Evolutionary conservation across 1,140 invertebrate species (phyloP), one percentile per base, ranked within the genome.

Genomic region (Diuraphis noxia): DNA sequence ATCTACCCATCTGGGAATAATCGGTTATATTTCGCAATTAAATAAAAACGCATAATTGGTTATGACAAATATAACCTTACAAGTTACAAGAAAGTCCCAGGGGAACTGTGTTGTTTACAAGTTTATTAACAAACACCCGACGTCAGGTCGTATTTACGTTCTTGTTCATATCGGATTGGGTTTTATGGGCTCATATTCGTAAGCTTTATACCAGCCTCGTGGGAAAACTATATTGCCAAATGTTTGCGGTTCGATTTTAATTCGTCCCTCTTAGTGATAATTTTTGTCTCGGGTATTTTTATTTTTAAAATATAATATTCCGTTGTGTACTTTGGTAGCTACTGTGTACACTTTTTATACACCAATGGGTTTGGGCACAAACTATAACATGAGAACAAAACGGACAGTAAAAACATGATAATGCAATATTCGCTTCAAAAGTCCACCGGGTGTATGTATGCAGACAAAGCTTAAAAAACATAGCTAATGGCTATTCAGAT

Each of bases 241-340:
- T 82, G 77, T 91, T 91, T 91, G 89, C 89, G 77, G 89, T 91
- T 82, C 87, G 52, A 88, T 88, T 88, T 88, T 88, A 88, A 88
- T 88, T 88, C 63, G 41, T 89, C 30, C 63, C 56, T 77, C n/a
- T 89, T 89, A 79, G 88, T 40, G 56, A 77, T 43, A n/a, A 43
- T 89, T 77, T 89, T 89, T 77, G 40, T 79, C 87, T 34, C 36
- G 52, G 52, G 34, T 34, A 84, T 84, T 86, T 86, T 86, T 85
- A 21, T 85, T 85, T n/a, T 46, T 84, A 41, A 30, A 41, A 72
- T n/a, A 34, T 56, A 30, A 30, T 72, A 72, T 72, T 85, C 43
- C n/a, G 2, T 82, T 82, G 10, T 82, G 3, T n/a, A 84, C 30
- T 43, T 49, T 49, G 6, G 17, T 85, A n/a, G n/a, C n/a, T n/a